Evolutionary conservation across 2,888 invertebrate genomes (phyloP), one percentile per base, ranked within the genome.

Genomic region (Therioaphis trifolii): DNA sequence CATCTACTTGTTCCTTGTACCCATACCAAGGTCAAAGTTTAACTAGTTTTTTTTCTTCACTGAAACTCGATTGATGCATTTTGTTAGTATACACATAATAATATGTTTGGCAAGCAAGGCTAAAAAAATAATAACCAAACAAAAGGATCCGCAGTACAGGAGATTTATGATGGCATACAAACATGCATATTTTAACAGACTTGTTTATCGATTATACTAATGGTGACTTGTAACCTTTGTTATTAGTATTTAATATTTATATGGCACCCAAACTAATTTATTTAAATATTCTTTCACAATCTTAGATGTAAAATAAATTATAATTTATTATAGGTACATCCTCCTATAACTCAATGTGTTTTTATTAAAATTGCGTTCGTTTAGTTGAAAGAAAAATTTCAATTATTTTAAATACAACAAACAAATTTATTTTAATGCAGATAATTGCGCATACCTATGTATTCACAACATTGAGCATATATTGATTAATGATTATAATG

Each of bases 1-100:
- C 49, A 40, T 40, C 68, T 68, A 29, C 77, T 24, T 14, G 24
- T 24, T 76, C n/a, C 12, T 69, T 14, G 18, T 49, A 46, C 49
- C 46, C 35, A 18, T 14, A 18, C 49, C 80, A 72, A 82, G 80
- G 80, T 82, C 71, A 49, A 63, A 72, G 49, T 72, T 72, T 61
- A 49, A 82, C 58, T 46, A 29, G 61, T 71, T 80, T 80, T 29
- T n/a, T n/a, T n/a, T 69, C 46, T 35, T 21, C 63, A 46, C 49
- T 7, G 29, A 21, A n/a, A 29, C 21, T 63, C 46, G 46, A 27
- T 27, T 49, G 49, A 29, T 52, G n/a, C 9, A 12, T 52, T 52
- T 11, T 29, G 49, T 71, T 71, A 15, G 24, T 12, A 18, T 46
- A 69, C 69, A 43, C 11, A 43, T 71, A 46, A 74, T 29, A 52